Percentiles rank a stretch among this genome's conserved stretches.
Evolutionary conservation across 2,888 invertebrate genomes (phyloP).

Genomic region (Netelia melanura): DNA sequence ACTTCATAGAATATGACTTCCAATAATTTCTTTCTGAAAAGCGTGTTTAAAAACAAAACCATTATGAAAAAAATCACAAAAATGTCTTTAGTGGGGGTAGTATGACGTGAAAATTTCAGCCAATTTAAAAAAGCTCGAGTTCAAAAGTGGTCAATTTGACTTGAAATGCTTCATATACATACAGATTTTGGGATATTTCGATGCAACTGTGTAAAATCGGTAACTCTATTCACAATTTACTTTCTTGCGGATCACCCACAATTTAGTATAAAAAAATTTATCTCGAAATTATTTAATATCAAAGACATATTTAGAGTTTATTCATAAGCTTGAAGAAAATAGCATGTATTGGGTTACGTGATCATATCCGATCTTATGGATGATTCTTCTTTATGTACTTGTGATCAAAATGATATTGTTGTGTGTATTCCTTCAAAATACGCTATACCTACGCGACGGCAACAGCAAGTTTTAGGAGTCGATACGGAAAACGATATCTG

Average conservation of each 20-base stretch:
- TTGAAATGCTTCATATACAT: not conserved
- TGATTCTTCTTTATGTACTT: constrained; percentile 15
- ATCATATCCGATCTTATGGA: not conserved
- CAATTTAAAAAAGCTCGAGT: no score
- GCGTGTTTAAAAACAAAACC: no score
- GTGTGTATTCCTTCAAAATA: constrained; percentile 1
- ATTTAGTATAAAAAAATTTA: not conserved
- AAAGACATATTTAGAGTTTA: not conserved
- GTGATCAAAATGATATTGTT: constrained; percentile 31
- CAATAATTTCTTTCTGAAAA: no score
- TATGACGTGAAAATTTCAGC: no score
- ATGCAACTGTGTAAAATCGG: not conserved
- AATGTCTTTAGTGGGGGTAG: no score
- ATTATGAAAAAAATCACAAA: no score
- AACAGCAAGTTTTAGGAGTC: constrained; percentile 43
- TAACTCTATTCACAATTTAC: not conserved
- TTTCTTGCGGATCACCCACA: not conserved
- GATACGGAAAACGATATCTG: constrained; percentile 36
- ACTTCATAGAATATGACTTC: no score
- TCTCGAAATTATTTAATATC: not conserved
- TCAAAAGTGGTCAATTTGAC: no score
- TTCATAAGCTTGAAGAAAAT: no score
- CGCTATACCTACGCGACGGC: constrained; percentile 3
- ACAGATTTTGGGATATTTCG: not conserved
- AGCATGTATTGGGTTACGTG: not conserved